Evolutionary conservation across 2,888 invertebrate species (phyloP).

Genomic region (Acrobasis repandana): DNA sequence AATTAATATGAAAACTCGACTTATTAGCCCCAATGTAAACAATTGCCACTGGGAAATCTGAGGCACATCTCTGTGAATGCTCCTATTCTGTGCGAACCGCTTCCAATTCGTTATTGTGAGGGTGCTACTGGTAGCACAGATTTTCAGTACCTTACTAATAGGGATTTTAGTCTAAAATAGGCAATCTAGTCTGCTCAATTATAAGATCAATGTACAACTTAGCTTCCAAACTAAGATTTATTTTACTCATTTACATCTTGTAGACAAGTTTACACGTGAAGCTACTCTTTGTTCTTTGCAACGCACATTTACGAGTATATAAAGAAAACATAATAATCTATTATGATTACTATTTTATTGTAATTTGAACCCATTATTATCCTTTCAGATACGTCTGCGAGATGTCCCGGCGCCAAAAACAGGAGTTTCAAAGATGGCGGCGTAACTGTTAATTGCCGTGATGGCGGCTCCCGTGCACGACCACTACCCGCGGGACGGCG

Average conservation of each 20-base stretch:
- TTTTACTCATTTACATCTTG: background rate
- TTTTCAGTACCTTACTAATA: background rate
- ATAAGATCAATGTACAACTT: background rate
- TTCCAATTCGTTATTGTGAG: slow-evolving; percentile 40
- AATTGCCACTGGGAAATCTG: slow-evolving; percentile 59
- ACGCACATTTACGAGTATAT: no score
- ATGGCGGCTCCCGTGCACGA: slow-evolving; percentile 70
- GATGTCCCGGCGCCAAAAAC: slow-evolving; percentile 43
- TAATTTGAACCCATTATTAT: slow-evolving; percentile 36
- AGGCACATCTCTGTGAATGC: slow-evolving; percentile 47
- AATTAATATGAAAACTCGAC: slow-evolving; percentile 63
- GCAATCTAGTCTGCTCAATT: background rate
- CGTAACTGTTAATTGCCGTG: slow-evolving; percentile 59
- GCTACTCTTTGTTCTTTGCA: no score
- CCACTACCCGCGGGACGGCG: slow-evolving; percentile 57
- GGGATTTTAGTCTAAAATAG: background rate
- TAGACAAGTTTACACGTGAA: no score
- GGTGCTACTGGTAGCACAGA: slow-evolving; percentile 27
- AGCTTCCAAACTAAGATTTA: background rate
- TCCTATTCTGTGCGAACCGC: slow-evolving; percentile 47
- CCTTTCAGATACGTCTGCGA: slow-evolving; percentile 46
- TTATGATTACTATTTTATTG: slow-evolving; percentile 29
- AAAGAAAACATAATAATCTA: background rate
- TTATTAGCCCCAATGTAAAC: slow-evolving; percentile 61
- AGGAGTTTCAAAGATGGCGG: slow-evolving; percentile 46